Base-by-base conservation (phyloP, 1,140 invertebrate species). In the Caenorhabditis remanei region DNA sequence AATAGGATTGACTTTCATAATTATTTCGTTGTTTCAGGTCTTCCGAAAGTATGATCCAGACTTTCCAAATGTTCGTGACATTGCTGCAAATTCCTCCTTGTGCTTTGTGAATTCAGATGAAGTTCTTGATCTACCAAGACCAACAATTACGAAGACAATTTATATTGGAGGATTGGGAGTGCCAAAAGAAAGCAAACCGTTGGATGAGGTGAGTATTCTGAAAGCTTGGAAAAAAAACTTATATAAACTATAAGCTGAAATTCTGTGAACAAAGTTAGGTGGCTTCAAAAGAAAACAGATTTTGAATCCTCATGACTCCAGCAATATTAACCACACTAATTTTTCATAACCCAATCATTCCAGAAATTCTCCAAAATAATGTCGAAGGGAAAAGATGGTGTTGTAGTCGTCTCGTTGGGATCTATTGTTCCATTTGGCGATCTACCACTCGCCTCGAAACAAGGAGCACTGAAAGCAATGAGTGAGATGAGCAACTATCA, bases 41-140 rank as follows among this genome's bases (percentile, higher is more conserved):
- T 89, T 89, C 79, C 88, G 85, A 13, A 48, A 63, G 6, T 83
- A 89, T 48, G 71, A 79, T 32, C 43, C 85, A 11, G 67, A 89
- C 41, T 89, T 89, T 85, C 89, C 89, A 21, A 86, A 89, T 82
- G 61, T 89, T 13, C 46, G 88, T 40, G 85, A 89, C 14, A 89
- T 89, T 67, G 85, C 85, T 71, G 88, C 87, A 13, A 87, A 90
- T 43, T 56, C 82, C 32, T 83, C 86, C 16, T 63, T 90, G 40
- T 87, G 86, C 55, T 90, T 90, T 55, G 88, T 90, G 1, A 89
- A 90, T 56, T 85, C 86, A 21, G 89, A 90, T 67, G 89, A 90
- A 84, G 53, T 90, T n/a, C 83, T 90, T 14, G 89, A 90, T 58
- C 75, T 90, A 50, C 65, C 89, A 41, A 63, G 89, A 50, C 89